Evolutionary conservation across 1,140 invertebrate species (phyloP).

Genomic region (Caenorhabditis tropicalis): DNA sequence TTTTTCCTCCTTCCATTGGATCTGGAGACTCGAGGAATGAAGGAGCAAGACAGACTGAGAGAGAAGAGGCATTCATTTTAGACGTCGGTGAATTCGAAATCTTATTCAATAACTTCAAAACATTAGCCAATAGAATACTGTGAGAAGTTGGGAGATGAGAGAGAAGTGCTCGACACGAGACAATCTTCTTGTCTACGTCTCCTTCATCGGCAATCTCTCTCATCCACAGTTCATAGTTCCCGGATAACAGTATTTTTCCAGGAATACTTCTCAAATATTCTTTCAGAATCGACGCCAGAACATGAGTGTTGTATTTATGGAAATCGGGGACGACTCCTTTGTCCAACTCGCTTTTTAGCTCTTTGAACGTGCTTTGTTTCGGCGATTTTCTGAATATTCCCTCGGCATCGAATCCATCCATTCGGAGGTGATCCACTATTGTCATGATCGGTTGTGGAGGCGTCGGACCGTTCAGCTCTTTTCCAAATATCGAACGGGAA

Average conservation of each 20-base stretch:
- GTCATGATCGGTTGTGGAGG: slow-evolving; percentile 59
- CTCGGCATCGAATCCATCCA: slow-evolving; percentile 54
- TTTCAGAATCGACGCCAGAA: slow-evolving; percentile 57
- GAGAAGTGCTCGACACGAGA: slow-evolving; percentile 41
- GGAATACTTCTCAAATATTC: slow-evolving; percentile 59
- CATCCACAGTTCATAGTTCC: slow-evolving; percentile 59
- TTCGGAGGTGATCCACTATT: slow-evolving; percentile 58
- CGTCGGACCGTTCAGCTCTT: slow-evolving; percentile 54
- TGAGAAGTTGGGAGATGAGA: slow-evolving; percentile 54
- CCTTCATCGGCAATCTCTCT: slow-evolving; percentile 52
- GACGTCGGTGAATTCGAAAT: slow-evolving; percentile 21
- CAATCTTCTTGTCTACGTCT: slow-evolving; percentile 47
- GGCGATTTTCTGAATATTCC: slow-evolving; percentile 61
- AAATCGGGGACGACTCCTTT: slow-evolving; percentile 57
- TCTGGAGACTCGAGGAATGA: slow-evolving; percentile 55
- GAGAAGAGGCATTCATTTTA: slow-evolving; percentile 55
- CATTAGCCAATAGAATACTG: slow-evolving; percentile 52
- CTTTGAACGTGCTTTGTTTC: slow-evolving; percentile 57
- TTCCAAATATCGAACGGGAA: slow-evolving; percentile 54
- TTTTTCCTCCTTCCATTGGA: slow-evolving; percentile 52
- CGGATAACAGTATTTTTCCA: slow-evolving; percentile 55
- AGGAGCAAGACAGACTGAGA: slow-evolving; percentile 57
- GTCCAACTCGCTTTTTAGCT: slow-evolving; percentile 53
- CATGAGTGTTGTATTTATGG: slow-evolving; percentile 60
- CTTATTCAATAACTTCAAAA: slow-evolving; percentile 54